A percentile compares a stretch with the other conserved stretches of the same genome.
Evolutionary conservation across 2,888 invertebrate species (phyloP).

Genomic region (Steinernema scapterisci): DNA sequence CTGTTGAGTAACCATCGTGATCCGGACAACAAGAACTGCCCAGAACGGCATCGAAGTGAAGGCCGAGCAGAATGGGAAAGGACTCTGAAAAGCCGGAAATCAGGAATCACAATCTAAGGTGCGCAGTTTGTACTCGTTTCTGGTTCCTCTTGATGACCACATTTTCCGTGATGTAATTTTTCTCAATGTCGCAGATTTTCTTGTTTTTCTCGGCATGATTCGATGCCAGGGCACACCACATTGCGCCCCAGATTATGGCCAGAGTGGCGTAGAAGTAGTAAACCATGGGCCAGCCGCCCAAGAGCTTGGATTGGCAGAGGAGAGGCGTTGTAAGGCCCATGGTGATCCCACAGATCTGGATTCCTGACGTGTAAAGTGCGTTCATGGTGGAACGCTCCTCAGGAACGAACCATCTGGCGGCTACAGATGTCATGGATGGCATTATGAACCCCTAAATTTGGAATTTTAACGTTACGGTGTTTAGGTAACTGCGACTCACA

Average conservation of each 20-base stretch:
- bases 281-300: slow-evolving; percentile 56
- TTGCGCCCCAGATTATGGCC: slow-evolving; percentile 4
- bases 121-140: neutral
- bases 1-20: slow-evolving; percentile 1
- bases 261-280: slow-evolving; percentile 53
- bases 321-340: slow-evolving; percentile 45
- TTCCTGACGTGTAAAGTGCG: slow-evolving; percentile 59
- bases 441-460: slow-evolving; percentile 46
- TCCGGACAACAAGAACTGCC: neutral
- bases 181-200: slow-evolving; percentile 46
- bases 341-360: slow-evolving; percentile 52
- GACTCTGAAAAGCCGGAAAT: neutral
- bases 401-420: slow-evolving; percentile 55
- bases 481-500: neutral
- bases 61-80: neutral
- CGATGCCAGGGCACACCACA: slow-evolving; percentile 2
- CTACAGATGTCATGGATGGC: slow-evolving; percentile 48
- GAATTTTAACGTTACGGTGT: neutral
- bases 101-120: too few relatives aligned
- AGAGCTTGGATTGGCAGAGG: slow-evolving; percentile 44
- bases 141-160: slow-evolving; percentile 5
- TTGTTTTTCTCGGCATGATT: slow-evolving; percentile 10
- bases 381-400: slow-evolving; percentile 52
- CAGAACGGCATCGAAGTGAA: neutral
- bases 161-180: slow-evolving; percentile 37